Percentiles rank a stretch among this genome's conserved stretches.
Conservation (phyloP, 2,113 vertebrate genomes). For the Neogobius melanostomus region DNA sequence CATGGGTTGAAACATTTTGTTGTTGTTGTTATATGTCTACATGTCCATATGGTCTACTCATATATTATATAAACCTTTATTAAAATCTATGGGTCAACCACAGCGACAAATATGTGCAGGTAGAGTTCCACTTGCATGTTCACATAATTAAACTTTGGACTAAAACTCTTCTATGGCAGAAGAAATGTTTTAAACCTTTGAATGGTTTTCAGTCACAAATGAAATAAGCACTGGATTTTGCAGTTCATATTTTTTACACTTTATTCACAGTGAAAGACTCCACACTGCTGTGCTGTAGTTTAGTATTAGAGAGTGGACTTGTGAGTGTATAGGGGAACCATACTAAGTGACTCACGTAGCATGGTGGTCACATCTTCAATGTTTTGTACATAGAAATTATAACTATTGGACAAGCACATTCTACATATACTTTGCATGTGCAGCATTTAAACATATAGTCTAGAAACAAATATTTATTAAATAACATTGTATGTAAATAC, state of each 20-base stretch:
- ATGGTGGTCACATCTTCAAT: conserved; percentile 63
- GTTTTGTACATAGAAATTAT: conserved; percentile 69
- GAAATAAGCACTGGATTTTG: conserved; percentile 25
- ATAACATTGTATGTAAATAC: conserved; percentile 88
- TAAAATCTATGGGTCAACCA: neutral
- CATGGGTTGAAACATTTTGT: too few species aligned
- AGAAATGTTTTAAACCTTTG: conserved; percentile 44
- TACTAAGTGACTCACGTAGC: conserved; percentile 68
- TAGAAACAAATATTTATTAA: conserved; percentile 82
- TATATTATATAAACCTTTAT: neutral
- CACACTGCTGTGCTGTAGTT: conserved; percentile 14
- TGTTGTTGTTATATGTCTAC: conserved; percentile 1
- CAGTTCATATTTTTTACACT: conserved; percentile 1
- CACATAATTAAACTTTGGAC: conserved; percentile 48
- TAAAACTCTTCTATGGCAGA: conserved; percentile 53
- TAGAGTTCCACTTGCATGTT: conserved; percentile 45
- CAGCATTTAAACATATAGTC: conserved; percentile 74
- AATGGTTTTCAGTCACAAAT: conserved; percentile 38
- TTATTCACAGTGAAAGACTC: neutral
- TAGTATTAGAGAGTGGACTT: conserved; percentile 15
- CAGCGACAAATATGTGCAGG: conserved; percentile 27
- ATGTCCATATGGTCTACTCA: too few species aligned
- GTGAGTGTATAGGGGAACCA: conserved; percentile 17
- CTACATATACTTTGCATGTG: conserved; percentile 83
- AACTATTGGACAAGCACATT: conserved; percentile 79